These are phyloP conservation scores for Rhinopomastus cyanomelas DNA, from an alignment of 2,113 vertebrate genomes.

Conservation along the genomic window DNA sequence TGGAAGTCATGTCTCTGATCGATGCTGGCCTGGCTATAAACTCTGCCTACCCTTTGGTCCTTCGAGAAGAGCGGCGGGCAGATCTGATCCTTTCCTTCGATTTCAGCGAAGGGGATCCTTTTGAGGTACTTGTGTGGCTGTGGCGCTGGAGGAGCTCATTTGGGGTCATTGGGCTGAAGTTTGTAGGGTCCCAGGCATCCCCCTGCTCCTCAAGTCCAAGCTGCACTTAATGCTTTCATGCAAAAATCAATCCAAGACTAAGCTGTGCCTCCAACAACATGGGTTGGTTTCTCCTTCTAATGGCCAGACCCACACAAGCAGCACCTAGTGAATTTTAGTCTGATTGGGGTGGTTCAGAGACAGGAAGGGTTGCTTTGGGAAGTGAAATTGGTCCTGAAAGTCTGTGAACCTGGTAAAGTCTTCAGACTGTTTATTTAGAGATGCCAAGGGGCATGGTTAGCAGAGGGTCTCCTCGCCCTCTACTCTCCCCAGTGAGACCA, in stretches of 20 bases:
- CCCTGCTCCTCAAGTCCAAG: too few species aligned
- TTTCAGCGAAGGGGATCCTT: conserved; percentile 65
- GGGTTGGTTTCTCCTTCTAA: neutral
- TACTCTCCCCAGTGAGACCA: too few species aligned
- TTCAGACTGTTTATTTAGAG: neutral
- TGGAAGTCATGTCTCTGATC: neutral
- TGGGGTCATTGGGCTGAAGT: too few species aligned
- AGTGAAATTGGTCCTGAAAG: neutral
- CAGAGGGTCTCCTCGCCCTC: too few species aligned
- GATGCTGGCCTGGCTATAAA: conserved; percentile 70
- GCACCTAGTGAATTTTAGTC: neutral
- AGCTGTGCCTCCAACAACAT: neutral
- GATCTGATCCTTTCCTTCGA: conserved; percentile 72
- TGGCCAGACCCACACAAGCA: neutral
- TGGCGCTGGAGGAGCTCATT: neutral
- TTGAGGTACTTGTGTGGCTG: conserved; percentile 47
- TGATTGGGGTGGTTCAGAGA: neutral
- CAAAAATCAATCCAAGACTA: neutral
- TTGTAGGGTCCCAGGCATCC: too few species aligned
- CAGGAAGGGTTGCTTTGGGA: neutral
- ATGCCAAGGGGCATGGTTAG: too few species aligned
- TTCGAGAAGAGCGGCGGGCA: neutral
- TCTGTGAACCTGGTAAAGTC: neutral
- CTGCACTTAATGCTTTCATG: neutral
- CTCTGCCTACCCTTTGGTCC: conserved; percentile 54